Evolutionary conservation across 2,797 vertebrate genomes (phyloP), one percentile per base, ranked within the genome.

Genomic region (Cyclura pinguis): DNA sequence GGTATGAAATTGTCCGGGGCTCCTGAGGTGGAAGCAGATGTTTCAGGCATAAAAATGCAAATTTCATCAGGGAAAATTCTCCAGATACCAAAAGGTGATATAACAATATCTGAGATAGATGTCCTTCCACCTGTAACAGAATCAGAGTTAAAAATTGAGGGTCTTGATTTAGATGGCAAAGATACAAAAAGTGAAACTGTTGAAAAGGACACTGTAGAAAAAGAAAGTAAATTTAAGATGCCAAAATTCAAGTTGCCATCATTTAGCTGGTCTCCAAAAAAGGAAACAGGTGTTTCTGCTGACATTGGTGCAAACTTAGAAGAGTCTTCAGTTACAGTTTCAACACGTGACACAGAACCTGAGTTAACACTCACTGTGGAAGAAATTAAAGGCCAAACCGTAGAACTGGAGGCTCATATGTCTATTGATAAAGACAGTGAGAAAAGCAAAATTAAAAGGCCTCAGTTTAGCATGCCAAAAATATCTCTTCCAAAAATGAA

Each of bases 221-320:
- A 94, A 91, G 93, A 96, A 91, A 95, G 92, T 47, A 96, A 94
- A 88, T 92, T 93, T 78, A 97, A 96, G 87, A 89, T 96, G 74
- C 95, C 96, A 90, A 96, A 96, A 89, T 96, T 97, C 83, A 96
- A 96, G 80, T 59, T 97, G 2, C 96, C 96, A 32, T 95, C 95
- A 27, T 96, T 97, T 94, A 93, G 88, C 50, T 95, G 96, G 94
- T 96, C 94, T 1, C 94, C 94, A n/a, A 96, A 95, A 76, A 96
- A 95, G 89, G 96, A 94, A 89, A n/a, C 6, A 85, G 12, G 59
- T 88, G 72, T 42, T 90, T 69, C 74, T n/a, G 87, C 69, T 92
- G 89, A 89, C 0, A 0, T 0, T 83, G 88, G 94, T 8, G 76
- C 7, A 42, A 73, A 50, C 38, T 1, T 84, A 14, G 90, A 94